Conservation (phyloP, 2,797 vertebrate genomes). For the Thaleichthys pacificus region DNA sequence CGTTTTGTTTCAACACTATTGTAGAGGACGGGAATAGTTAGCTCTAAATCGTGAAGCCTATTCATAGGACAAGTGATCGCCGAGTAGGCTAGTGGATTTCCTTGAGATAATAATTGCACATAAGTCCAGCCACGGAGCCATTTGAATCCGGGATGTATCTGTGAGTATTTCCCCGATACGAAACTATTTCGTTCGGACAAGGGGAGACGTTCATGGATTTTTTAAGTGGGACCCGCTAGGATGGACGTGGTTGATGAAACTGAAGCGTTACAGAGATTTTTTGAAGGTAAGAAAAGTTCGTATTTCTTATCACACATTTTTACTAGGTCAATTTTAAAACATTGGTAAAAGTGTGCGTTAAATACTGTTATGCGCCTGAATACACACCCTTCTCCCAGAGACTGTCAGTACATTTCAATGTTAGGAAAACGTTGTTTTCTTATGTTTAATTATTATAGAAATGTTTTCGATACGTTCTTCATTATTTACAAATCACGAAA, state of each 20-base stretch:
- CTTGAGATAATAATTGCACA: conserved; percentile 19
- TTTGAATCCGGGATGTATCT: conserved; percentile 56
- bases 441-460: too few relatives aligned
- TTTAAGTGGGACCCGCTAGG: conserved; percentile 79
- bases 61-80: conserved; percentile 24
- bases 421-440: not conserved
- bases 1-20: not conserved
- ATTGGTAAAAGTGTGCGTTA: not conserved
- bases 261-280: conserved; percentile 97
- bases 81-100: conserved; percentile 35
- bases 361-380: not conserved
- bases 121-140: not conserved
- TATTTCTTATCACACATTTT: not conserved
- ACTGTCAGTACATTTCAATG: not conserved
- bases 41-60: conserved; percentile 16
- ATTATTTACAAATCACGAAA: not conserved
- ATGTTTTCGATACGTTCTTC: not conserved
- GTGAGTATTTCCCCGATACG: conserved; percentile 69
- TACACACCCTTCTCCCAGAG: not conserved
- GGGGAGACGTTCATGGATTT: conserved; percentile 78
- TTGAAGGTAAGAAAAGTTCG: conserved; percentile 84
- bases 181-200: conserved; percentile 65
- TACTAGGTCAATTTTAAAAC: not conserved
- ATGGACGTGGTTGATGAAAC: conserved; percentile 99
- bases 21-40: not conserved